phyloP scores from a whole-genome alignment of 2,797 vertebrate genomes.

The Phalloptychus januarius region DNA sequence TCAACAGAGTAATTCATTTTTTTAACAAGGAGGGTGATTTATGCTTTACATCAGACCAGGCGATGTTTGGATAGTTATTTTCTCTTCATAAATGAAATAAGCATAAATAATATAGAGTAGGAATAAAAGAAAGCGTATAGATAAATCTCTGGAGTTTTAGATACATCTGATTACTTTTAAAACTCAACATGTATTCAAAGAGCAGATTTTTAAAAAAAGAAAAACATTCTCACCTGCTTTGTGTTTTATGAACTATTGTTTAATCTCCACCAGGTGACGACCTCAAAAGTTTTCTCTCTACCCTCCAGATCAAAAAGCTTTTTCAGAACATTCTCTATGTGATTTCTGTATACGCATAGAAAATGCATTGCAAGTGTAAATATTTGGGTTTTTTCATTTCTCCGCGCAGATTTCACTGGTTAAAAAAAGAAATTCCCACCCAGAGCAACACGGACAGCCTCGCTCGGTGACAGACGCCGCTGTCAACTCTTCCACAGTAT shows the following conservation, averaged over 20 bases:
- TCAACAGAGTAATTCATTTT: neutral
- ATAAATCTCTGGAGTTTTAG: neutral
- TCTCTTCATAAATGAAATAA: neutral
- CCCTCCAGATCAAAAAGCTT: neutral
- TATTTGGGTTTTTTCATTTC: neutral
- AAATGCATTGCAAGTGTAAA: neutral
- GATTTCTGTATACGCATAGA: neutral
- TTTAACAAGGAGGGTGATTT: too few species aligned
- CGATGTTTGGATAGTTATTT: neutral
- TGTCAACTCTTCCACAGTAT: conserved; percentile 18
- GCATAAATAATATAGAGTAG: neutral
- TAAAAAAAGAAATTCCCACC: neutral
- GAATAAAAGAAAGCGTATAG: neutral
- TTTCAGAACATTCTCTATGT: neutral
- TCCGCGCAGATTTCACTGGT: neutral
- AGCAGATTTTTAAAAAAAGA: neutral
- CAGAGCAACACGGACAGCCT: conserved; percentile 6
- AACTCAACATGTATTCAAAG: neutral
- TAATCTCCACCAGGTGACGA: neutral
- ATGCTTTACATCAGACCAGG: neutral
- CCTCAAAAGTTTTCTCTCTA: neutral
- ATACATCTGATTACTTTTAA: neutral
- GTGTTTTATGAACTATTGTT: neutral
- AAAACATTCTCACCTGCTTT: neutral
- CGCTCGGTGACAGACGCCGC: neutral